Evolutionary conservation across 2,888 invertebrate species (phyloP).

Genomic region (Dynastes tityus): DNA sequence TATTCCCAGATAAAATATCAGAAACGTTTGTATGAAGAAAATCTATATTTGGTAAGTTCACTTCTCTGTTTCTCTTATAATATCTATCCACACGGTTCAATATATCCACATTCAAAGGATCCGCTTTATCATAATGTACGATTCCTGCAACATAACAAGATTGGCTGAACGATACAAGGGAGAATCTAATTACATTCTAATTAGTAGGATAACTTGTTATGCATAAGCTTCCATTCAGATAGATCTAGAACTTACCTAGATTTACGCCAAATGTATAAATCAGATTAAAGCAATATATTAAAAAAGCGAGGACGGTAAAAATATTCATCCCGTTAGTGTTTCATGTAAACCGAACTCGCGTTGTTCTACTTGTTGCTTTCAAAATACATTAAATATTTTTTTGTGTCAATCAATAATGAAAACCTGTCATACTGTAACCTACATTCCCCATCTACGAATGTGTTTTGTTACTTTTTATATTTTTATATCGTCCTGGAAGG

Average conservation of each 20-base stretch:
- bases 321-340: slow-evolving; percentile 27
- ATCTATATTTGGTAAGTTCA: background rate
- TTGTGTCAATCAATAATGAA: background rate
- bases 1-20: slow-evolving; percentile 45
- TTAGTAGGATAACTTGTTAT: no score
- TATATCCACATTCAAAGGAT: slow-evolving; percentile 30
- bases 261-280: slow-evolving; percentile 22
- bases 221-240: background rate
- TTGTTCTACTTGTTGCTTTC: background rate
- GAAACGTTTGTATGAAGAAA: slow-evolving; percentile 16
- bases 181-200: background rate
- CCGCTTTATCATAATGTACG: slow-evolving; percentile 40
- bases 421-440: background rate
- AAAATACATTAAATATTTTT: background rate
- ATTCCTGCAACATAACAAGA: slow-evolving; percentile 23
- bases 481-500: slow-evolving; percentile 44
- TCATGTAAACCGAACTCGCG: background rate
- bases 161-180: background rate
- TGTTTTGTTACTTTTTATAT: slow-evolving; percentile 33
- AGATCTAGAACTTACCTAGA: slow-evolving; percentile 22
- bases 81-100: slow-evolving; percentile 30
- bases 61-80: slow-evolving; percentile 8
- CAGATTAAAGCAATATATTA: slow-evolving; percentile 26
- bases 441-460: slow-evolving; percentile 2
- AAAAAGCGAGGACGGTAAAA: slow-evolving; percentile 18